Conservation (phyloP, 2,888 invertebrate genomes). For the Bimastos eiseni region DNA sequence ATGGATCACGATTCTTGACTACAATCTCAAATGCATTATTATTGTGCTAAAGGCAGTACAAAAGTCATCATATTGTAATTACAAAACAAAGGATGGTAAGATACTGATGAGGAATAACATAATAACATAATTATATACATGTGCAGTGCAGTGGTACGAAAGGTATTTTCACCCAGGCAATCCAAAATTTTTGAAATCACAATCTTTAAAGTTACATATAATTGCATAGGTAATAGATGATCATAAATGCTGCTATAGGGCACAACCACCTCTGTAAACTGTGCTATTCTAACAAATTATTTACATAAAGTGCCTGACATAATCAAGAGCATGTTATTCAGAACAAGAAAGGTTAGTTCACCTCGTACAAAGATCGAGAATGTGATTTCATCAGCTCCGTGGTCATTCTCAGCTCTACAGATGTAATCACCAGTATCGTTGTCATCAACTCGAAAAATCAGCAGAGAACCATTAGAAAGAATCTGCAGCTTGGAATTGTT, state of each 20-base stretch:
- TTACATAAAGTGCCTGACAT: not conserved
- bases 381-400: conserved; percentile 87
- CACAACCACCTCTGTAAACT: not conserved
- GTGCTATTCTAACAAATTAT: not conserved
- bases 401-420: conserved; percentile 87
- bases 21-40: too few relatives aligned
- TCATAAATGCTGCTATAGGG: not conserved
- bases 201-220: too few relatives aligned
- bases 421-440: conserved; percentile 92
- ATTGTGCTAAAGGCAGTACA: too few relatives aligned
- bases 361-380: conserved; percentile 85
- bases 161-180: not conserved
- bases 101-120: not conserved
- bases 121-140: not conserved
- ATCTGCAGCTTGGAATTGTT: conserved; percentile 61
- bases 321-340: not conserved
- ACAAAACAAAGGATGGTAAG: not conserved
- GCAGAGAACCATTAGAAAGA: conserved; percentile 84
- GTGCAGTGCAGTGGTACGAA: not conserved
- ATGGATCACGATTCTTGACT: too few relatives aligned
- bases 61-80: too few relatives aligned
- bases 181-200: not conserved
- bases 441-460: conserved; percentile 83
- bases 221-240: not conserved
- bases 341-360: too few relatives aligned